These are phyloP conservation scores for Pseudopipra pipra DNA, from an alignment of 2,113 vertebrate genomes.

Conservation along the genomic window DNA sequence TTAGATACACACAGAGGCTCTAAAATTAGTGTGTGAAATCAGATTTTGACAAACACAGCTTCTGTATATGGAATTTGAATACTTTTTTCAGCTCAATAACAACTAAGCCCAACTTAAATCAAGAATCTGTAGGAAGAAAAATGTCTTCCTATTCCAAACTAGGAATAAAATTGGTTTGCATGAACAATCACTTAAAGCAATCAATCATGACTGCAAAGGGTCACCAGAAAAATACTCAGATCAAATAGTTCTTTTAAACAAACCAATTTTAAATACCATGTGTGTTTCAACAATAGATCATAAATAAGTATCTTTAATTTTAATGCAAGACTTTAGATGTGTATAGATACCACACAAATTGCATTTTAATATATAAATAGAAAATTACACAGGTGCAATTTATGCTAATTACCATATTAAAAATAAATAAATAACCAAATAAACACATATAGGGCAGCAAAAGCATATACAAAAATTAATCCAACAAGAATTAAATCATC, in stretches of 20 bases:
- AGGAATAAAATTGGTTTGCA: background rate
- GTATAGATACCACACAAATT: background rate
- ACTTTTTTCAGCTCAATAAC: background rate
- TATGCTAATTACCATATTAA: background rate
- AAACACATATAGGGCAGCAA: background rate
- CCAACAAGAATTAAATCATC: background rate
- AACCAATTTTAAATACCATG: background rate
- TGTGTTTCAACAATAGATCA: accelerated
- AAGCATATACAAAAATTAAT: background rate
- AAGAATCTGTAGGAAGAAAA: background rate
- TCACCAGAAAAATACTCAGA: background rate
- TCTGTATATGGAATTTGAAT: background rate
- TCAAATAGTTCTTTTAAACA: background rate
- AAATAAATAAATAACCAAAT: background rate
- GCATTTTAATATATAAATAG: background rate
- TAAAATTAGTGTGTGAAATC: background rate
- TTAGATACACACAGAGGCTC: background rate
- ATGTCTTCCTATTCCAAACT: background rate
- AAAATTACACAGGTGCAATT: background rate
- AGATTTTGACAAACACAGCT: background rate
- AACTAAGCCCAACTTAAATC: background rate
- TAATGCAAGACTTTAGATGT: background rate
- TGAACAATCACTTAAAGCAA: background rate
- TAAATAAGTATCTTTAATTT: background rate
- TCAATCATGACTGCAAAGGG: background rate